Evolutionary conservation across 2,797 vertebrate species (phyloP).

Genomic region (Sebastes dallii): DNA sequence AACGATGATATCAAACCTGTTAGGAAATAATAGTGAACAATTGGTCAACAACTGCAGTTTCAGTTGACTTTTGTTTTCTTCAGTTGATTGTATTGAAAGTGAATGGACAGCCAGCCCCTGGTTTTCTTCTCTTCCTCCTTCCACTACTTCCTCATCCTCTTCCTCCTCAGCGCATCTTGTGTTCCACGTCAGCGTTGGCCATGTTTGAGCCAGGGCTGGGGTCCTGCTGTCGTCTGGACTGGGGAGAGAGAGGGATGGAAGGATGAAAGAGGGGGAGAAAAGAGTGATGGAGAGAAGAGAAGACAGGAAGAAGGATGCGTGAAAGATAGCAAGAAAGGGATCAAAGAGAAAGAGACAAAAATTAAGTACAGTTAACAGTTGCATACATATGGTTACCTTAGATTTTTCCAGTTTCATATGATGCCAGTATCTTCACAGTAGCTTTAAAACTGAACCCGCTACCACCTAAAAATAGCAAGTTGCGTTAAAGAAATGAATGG

Average conservation of each 20-base stretch:
- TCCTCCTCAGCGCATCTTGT: conserved; percentile 91
- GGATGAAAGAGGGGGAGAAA: conserved; percentile 20
- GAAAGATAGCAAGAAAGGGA: background rate
- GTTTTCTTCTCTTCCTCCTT: conserved; percentile 33
- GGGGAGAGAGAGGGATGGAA: conserved; percentile 69
- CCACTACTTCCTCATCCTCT: background rate
- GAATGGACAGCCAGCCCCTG: conserved; percentile 33
- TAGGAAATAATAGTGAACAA: conserved; percentile 26
- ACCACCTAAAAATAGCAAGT: too few relatives aligned
- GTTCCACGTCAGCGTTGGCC: conserved; percentile 90
- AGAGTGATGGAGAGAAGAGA: background rate
- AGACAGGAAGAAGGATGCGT: background rate
- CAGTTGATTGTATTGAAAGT: conserved; percentile 61
- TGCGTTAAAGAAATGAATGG: too few relatives aligned
- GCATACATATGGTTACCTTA: too few relatives aligned
- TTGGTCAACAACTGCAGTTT: conserved; percentile 30
- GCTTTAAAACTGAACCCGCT: too few relatives aligned
- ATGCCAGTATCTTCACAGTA: too few relatives aligned
- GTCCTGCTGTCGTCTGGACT: conserved; percentile 99
- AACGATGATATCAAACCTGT: background rate
- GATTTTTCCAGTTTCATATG: too few relatives aligned
- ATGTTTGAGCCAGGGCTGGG: conserved; percentile 95
- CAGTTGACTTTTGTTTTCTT: background rate
- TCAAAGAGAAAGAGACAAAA: conserved; percentile 32
- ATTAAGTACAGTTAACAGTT: conserved; percentile 54